Evolutionary conservation across 1,140 invertebrate genomes (phyloP).

Genomic region (Drosophila gunungcola): DNA sequence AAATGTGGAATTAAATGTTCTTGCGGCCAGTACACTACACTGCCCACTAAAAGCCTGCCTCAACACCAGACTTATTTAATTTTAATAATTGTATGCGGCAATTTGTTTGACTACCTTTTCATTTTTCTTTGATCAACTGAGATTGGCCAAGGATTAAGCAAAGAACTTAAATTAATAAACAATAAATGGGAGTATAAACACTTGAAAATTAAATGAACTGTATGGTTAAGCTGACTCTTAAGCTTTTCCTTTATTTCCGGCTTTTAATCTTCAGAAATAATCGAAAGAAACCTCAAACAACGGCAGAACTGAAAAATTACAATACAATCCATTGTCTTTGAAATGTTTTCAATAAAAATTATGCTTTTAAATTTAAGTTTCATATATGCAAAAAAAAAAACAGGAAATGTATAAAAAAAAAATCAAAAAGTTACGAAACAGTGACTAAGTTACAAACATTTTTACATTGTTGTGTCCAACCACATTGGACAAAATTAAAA

Average conservation of each 20-base stretch:
- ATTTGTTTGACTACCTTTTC: slow-evolving; percentile 1
- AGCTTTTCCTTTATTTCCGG: neutral
- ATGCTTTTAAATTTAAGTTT: no score
- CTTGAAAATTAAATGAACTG: slow-evolving; percentile 10
- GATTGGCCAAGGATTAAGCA: slow-evolving; percentile 21
- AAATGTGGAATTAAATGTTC: slow-evolving; percentile 62
- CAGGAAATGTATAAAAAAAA: neutral
- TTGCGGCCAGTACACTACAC: slow-evolving; percentile 20
- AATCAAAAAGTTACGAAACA: neutral
- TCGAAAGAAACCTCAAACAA: neutral
- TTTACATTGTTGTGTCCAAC: no score
- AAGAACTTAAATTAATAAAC: slow-evolving; percentile 34
- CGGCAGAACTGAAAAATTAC: slow-evolving; percentile 1
- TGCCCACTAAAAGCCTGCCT: slow-evolving; percentile 22
- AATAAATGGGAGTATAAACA: slow-evolving; percentile 1
- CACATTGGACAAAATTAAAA: no score
- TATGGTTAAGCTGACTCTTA: slow-evolving; percentile 7
- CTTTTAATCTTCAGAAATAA: slow-evolving; percentile 6
- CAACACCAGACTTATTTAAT: slow-evolving; percentile 23
- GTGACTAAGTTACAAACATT: no score
- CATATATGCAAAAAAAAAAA: no score
- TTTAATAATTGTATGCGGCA: slow-evolving; percentile 13
- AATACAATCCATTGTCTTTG: neutral
- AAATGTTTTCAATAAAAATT: neutral
- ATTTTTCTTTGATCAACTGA: neutral